A percentile compares a stretch with the other conserved stretches of the same genome.
Evolutionary conservation across 2,113 vertebrate species (phyloP).

Genomic region (Tyrannus savana): DNA sequence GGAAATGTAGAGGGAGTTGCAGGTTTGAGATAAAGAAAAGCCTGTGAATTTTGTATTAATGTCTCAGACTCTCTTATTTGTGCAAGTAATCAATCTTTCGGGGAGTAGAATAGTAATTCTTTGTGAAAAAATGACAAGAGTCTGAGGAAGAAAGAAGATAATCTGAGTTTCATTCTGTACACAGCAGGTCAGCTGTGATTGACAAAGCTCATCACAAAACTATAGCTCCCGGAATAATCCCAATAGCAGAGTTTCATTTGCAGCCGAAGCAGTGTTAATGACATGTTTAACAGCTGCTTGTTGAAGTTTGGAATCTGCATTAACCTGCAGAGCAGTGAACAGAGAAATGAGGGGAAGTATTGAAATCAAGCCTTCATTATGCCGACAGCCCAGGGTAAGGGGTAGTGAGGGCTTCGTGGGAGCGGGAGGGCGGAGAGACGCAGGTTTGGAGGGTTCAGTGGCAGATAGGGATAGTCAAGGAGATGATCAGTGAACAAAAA

Average conservation of each 20-base stretch:
- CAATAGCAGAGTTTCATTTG: conserved; percentile 86
- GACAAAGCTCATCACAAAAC: conserved; percentile 88
- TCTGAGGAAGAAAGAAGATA: conserved; percentile 85
- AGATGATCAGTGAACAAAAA: conserved; percentile 65
- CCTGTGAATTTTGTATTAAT: conserved; percentile 86
- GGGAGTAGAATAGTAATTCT: conserved; percentile 87
- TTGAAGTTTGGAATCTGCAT: conserved; percentile 90
- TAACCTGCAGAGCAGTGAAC: conserved; percentile 85
- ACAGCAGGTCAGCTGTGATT: conserved; percentile 86
- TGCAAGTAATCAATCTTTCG: conserved; percentile 86
- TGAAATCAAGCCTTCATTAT: conserved; percentile 89
- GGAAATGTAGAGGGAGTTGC: conserved; percentile 84
- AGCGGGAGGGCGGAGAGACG: not conserved
- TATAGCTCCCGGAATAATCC: conserved; percentile 82
- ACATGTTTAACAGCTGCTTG: conserved; percentile 91
- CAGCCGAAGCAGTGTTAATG: conserved; percentile 84
- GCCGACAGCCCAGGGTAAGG: conserved; percentile 74
- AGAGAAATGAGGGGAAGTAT: conserved; percentile 79
- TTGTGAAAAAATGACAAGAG: conserved; percentile 83
- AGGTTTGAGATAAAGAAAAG: conserved; percentile 87
- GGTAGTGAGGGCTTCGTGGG: conserved; percentile 26
- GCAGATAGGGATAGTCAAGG: conserved; percentile 31
- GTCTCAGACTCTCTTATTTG: conserved; percentile 87
- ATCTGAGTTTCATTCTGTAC: conserved; percentile 88
- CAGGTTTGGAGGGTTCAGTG: conserved; percentile 32